Percentiles rank a stretch among this genome's conserved stretches.
phyloP scores from a whole-genome alignment of 2,797 vertebrate species.

The Novumbra hubbsi region DNA sequence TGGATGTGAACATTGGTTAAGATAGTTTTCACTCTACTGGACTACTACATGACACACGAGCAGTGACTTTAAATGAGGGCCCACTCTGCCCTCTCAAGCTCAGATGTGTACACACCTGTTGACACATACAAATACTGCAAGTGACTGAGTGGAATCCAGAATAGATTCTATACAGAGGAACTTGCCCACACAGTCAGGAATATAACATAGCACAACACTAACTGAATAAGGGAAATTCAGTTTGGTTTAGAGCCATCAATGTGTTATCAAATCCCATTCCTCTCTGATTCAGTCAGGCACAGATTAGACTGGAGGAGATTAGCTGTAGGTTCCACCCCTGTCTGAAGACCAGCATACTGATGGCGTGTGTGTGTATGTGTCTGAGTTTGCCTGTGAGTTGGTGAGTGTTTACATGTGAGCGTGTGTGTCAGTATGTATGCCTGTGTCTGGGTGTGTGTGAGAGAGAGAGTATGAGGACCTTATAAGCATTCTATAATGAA shows the following conservation, averaged over 20 bases:
- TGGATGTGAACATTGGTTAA: too few relatives aligned
- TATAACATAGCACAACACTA: slow-evolving; percentile 4
- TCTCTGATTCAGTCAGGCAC: slow-evolving; percentile 34
- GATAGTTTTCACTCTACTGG: too few relatives aligned
- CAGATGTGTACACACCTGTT: neutral
- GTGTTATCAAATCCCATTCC: slow-evolving; percentile 36
- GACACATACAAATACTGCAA: neutral
- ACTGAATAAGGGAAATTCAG: slow-evolving; percentile 21
- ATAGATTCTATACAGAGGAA: slow-evolving; percentile 9
- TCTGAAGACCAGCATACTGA: slow-evolving; percentile 32
- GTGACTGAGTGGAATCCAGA: neutral
- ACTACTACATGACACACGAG: too few relatives aligned
- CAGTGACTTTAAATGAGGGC: neutral
- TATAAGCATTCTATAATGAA: slow-evolving; percentile 75
- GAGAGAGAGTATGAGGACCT: slow-evolving; percentile 50
- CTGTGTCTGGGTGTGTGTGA: neutral
- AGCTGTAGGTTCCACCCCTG: slow-evolving; percentile 28
- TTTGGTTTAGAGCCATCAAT: slow-evolving; percentile 29
- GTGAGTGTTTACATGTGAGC: too few relatives aligned
- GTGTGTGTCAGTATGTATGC: neutral
- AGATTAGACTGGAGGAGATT: slow-evolving; percentile 34
- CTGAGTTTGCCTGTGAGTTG: too few relatives aligned
- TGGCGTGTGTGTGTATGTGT: slow-evolving; percentile 3
- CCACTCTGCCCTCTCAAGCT: neutral
- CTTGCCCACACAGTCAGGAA: neutral